Percentiles rank a stretch among this genome's conserved stretches.
Conservation (phyloP, 37 sponge, comb jelly and placozoan genomes). For the Aplysina aerophoba region DNA sequence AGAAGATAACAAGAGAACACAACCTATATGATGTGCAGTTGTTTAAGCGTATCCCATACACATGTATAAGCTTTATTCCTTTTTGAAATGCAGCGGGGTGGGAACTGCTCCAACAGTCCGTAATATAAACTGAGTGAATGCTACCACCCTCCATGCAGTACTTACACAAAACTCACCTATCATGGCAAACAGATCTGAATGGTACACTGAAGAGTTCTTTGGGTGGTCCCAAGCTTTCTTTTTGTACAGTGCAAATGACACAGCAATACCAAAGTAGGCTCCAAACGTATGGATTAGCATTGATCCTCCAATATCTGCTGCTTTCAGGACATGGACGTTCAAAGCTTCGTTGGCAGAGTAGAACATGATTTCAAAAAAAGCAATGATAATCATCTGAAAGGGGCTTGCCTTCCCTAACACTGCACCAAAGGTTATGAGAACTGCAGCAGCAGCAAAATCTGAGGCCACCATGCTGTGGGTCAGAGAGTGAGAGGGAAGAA, state of each 20-base stretch:
- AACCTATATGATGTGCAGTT: no score
- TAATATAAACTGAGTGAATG: no score
- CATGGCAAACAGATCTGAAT: constrained; percentile 92
- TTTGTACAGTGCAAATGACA: constrained; percentile 67
- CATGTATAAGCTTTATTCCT: no score
- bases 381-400: constrained; percentile 83
- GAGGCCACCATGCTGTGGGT: constrained; percentile 77
- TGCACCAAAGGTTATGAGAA: constrained; percentile 93
- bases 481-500: background rate
- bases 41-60: no score
- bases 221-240: constrained; percentile 65
- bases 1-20: no score
- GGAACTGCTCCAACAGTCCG: no score
- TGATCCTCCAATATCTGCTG: constrained; percentile 93
- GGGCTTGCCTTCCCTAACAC: constrained; percentile 84
- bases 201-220: constrained; percentile 65
- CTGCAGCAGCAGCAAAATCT: constrained; percentile 92
- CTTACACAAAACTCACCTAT: constrained; percentile 63
- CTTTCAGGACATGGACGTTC: constrained; percentile 62
- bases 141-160: no score
- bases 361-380: constrained; percentile 85
- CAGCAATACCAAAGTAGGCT: constrained; percentile 93
- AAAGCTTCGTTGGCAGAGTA: constrained; percentile 82
- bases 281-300: constrained; percentile 94
- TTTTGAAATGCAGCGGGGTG: no score